These are phyloP conservation scores for Sylvilagus bachmani DNA, from an alignment of 2,113 vertebrate genomes.

Conservation along the genomic window DNA sequence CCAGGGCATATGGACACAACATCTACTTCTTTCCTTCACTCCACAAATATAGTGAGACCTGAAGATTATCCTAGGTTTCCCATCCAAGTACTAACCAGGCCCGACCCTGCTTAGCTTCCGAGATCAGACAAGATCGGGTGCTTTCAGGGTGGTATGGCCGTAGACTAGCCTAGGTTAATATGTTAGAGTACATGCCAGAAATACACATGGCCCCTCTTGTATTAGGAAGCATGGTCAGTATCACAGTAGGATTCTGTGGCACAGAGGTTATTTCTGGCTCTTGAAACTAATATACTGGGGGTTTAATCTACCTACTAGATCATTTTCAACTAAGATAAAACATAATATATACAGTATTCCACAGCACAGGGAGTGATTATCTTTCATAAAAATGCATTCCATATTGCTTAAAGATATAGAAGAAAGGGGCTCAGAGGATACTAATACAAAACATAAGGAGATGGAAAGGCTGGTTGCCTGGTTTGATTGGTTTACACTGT, in stretches of 20 bases:
- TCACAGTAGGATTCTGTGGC: background rate
- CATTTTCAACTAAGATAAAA: conserved; percentile 41
- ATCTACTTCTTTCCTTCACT: background rate
- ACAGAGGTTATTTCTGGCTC: background rate
- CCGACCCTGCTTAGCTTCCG: too few relatives aligned
- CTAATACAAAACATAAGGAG: background rate
- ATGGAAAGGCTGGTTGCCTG: too few relatives aligned
- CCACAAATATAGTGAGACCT: background rate
- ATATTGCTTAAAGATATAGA: too few relatives aligned
- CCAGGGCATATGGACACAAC: background rate
- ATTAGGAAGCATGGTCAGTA: background rate
- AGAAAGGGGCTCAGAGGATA: too few relatives aligned
- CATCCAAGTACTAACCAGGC: too few relatives aligned
- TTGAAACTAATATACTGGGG: background rate
- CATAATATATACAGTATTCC: background rate
- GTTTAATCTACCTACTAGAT: background rate
- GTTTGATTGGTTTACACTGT: too few relatives aligned
- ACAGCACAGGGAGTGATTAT: too few relatives aligned
- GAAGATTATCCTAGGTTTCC: background rate
- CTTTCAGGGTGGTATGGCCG: background rate
- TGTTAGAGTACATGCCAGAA: background rate
- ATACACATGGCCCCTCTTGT: background rate
- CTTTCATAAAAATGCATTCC: too few relatives aligned
- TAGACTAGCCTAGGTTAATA: background rate
- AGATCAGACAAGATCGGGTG: background rate